Percentiles rank a stretch among this genome's conserved stretches.
Evolutionary conservation across 1,140 invertebrate genomes (phyloP).

Genomic region (Agraylea sexmaculata): DNA sequence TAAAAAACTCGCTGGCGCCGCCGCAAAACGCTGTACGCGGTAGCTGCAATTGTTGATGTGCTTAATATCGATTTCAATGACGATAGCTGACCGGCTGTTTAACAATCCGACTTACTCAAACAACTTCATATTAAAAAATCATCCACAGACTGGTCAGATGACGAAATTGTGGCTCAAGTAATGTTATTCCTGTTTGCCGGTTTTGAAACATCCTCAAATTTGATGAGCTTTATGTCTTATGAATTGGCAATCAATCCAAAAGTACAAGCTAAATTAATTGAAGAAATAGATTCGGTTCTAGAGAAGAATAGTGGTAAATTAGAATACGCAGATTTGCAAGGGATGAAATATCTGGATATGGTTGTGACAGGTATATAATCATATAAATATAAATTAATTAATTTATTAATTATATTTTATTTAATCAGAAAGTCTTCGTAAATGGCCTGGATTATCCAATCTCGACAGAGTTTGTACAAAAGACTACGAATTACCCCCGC

Average conservation of each 20-base stretch:
- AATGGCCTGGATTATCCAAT: neutral
- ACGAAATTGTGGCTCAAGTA: slow-evolving; percentile 33
- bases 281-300: slow-evolving; percentile 32
- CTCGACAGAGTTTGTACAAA: slow-evolving; percentile 1
- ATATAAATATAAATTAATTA: no score
- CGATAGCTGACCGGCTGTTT: no score
- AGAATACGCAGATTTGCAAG: slow-evolving; percentile 25
- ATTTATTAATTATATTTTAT: no score
- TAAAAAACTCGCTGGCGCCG: no score
- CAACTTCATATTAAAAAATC: no score
- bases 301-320: slow-evolving; percentile 22
- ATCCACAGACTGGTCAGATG: slow-evolving; percentile 30
- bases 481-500: neutral
- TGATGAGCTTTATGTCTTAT: slow-evolving; percentile 29
- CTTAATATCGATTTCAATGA: no score
- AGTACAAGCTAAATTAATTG: slow-evolving; percentile 33
- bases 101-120: no score
- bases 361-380: slow-evolving; percentile 29
- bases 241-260: slow-evolving; percentile 35
- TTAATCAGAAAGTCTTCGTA: neutral
- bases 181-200: slow-evolving; percentile 41
- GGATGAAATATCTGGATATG: slow-evolving; percentile 33
- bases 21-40: no score
- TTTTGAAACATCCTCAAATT: slow-evolving; percentile 40
- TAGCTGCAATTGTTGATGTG: no score